Conservation (phyloP, 2,113 vertebrate genomes). For the Halcyon senegalensis region DNA sequence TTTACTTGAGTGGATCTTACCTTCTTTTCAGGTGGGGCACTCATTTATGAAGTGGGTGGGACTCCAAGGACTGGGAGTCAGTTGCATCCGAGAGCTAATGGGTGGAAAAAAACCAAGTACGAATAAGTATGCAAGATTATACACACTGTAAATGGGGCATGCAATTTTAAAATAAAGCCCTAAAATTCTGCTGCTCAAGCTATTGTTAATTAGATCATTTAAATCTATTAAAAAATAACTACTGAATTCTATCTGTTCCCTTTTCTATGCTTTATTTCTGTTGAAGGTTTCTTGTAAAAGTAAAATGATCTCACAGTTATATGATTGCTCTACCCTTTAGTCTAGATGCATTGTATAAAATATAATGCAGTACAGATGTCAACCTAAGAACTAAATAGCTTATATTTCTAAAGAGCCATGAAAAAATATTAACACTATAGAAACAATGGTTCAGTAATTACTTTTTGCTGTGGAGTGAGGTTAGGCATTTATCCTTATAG, state of each 20-base stretch:
- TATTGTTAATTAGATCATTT: conserved; percentile 73
- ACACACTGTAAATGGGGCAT: conserved; percentile 40
- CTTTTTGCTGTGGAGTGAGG: conserved; percentile 78
- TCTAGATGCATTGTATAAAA: conserved; percentile 76
- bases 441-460: conserved; percentile 83
- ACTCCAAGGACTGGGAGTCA: neutral
- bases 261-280: conserved; percentile 66
- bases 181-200: conserved; percentile 63
- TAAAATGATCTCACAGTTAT: conserved; percentile 66
- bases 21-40: conserved; percentile 7
- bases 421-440: conserved; percentile 80
- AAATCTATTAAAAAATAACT: conserved; percentile 66
- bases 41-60: neutral
- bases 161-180: conserved; percentile 59
- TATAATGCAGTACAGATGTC: conserved; percentile 78
- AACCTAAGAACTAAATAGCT: conserved; percentile 77
- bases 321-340: conserved; percentile 67
- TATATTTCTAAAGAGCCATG: conserved; percentile 79
- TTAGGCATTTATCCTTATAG: conserved; percentile 82
- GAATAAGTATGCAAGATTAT: conserved; percentile 54
- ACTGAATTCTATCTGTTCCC: conserved; percentile 47
- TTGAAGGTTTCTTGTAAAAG: conserved; percentile 69
- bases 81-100: neutral
- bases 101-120: conserved; percentile 5
- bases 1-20: neutral